Conservation (phyloP, 2,888 invertebrate species). For the Ectobius pallidus region DNA sequence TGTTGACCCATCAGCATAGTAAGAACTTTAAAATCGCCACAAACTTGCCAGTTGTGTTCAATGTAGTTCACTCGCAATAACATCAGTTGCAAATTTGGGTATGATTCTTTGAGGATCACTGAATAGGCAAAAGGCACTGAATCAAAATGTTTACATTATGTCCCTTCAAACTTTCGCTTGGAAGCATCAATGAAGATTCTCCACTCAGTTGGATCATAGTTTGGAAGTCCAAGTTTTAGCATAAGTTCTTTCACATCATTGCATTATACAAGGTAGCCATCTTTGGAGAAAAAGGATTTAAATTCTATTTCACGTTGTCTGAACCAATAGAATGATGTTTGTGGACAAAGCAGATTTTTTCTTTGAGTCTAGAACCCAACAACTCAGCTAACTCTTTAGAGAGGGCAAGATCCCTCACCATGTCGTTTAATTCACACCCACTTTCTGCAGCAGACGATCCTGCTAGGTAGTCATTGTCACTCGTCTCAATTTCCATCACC, state of each 20-base stretch:
- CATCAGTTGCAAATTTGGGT: background rate
- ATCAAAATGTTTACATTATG: background rate
- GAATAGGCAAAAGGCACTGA: background rate
- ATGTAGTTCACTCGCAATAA: background rate
- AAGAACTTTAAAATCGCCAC: background rate
- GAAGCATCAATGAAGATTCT: constrained; percentile 3
- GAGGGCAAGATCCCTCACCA: background rate
- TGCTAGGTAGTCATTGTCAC: background rate
- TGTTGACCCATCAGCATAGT: constrained; percentile 1
- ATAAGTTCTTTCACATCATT: background rate
- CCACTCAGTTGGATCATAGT: constrained; percentile 1
- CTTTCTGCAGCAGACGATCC: background rate
- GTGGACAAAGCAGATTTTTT: background rate
- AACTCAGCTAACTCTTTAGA: background rate
- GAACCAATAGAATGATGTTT: background rate
- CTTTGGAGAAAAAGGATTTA: background rate
- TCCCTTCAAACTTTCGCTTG: background rate
- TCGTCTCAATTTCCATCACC: background rate
- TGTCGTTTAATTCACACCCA: background rate
- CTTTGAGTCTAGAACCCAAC: background rate
- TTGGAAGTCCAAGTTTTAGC: background rate
- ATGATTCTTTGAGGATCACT: background rate
- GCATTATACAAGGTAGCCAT: background rate
- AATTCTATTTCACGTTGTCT: background rate
- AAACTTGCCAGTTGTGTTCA: background rate